Percentiles rank a stretch among this genome's conserved stretches.
phyloP scores from a whole-genome alignment of 2,113 vertebrate genomes.

The Nothocercus julius region DNA sequence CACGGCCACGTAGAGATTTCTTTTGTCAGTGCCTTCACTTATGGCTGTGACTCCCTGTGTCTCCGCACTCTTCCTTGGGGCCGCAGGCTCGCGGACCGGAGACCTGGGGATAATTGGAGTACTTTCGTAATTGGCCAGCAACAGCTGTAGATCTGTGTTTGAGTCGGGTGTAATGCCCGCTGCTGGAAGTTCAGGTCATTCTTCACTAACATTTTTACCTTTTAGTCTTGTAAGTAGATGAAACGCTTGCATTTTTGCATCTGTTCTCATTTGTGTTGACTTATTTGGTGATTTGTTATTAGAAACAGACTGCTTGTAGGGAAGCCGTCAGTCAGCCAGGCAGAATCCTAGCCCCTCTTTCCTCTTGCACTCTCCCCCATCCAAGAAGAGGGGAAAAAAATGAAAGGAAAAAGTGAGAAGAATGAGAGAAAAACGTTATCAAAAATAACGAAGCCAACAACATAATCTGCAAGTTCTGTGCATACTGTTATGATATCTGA shows the following conservation, averaged over 20 bases:
- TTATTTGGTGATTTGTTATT: slow-evolving; percentile 38
- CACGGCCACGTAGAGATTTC: background rate
- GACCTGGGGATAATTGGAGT: slow-evolving; percentile 13
- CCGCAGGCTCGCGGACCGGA: slow-evolving; percentile 16
- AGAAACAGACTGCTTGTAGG: slow-evolving; percentile 17
- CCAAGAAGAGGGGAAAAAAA: background rate
- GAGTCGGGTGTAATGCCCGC: background rate
- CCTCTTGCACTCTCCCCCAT: background rate
- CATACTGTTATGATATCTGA: slow-evolving; percentile 69
- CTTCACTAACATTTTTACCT: background rate
- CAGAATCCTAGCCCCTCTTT: background rate
- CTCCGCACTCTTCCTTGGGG: slow-evolving; percentile 31
- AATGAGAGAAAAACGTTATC: slow-evolving; percentile 52
- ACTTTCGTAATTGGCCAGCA: slow-evolving; percentile 26
- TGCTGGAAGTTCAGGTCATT: background rate
- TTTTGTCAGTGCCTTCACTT: slow-evolving; percentile 4
- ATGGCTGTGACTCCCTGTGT: slow-evolving; percentile 10
- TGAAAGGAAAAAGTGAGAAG: slow-evolving; percentile 24
- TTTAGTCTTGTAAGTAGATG: background rate
- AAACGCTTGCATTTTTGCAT: slow-evolving; percentile 25
- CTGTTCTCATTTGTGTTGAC: background rate
- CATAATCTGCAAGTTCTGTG: slow-evolving; percentile 64
- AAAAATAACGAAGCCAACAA: slow-evolving; percentile 64
- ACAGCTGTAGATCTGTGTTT: background rate
- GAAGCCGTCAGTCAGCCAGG: slow-evolving; percentile 24